Conservation (phyloP, 1,140 invertebrate species). For the Gryllus bimaculatus region DNA sequence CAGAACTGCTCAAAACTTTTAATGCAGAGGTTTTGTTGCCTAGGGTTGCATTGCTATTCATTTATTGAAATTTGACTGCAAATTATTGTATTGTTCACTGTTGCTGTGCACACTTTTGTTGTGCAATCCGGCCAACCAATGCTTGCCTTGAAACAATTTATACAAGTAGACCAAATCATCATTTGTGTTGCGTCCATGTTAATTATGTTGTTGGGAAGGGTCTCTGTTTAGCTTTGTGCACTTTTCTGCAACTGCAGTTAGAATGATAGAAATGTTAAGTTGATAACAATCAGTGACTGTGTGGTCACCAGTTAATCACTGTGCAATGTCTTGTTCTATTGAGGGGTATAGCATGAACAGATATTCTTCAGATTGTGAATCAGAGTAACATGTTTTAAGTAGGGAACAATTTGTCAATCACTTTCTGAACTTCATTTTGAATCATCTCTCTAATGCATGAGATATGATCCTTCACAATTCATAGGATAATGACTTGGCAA, state of each 20-base stretch:
- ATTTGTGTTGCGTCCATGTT: slow-evolving; percentile 16
- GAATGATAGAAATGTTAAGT: background rate
- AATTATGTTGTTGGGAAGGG: background rate
- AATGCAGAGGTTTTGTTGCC: slow-evolving; percentile 8
- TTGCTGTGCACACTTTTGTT: slow-evolving; percentile 11
- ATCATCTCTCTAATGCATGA: background rate
- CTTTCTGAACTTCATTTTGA: background rate
- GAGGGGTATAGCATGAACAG: background rate
- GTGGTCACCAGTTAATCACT: background rate
- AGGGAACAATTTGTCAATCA: background rate
- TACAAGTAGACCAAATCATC: slow-evolving; percentile 9
- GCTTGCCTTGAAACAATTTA: slow-evolving; percentile 19
- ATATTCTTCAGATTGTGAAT: background rate
- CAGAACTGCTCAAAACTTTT: background rate
- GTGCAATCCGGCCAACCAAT: slow-evolving; percentile 20
- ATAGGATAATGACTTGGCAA: background rate
- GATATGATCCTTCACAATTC: background rate
- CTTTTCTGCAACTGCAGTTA: background rate
- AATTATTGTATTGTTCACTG: background rate
- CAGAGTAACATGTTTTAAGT: background rate
- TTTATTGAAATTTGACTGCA: background rate
- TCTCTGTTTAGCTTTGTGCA: background rate
- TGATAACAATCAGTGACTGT: background rate
- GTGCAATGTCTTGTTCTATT: background rate
- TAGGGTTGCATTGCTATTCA: background rate